Evolutionary conservation across 2,888 invertebrate species (phyloP).

Genomic region (Troglohyphantes excavatus): DNA sequence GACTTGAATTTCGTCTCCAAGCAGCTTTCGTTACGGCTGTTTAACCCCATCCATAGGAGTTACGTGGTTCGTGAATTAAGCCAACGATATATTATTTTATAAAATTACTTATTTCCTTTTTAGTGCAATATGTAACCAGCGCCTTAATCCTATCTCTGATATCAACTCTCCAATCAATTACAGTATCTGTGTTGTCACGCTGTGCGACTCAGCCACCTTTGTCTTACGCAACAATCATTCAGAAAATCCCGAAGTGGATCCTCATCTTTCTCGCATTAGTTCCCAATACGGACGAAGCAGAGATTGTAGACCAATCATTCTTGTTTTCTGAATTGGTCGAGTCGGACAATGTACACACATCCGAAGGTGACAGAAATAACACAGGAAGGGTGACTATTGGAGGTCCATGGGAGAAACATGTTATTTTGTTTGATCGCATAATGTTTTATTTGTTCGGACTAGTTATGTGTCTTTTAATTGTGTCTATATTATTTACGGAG

Average conservation of each 20-base stretch:
- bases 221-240: background rate
- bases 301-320: background rate
- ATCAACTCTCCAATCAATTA: background rate
- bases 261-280: background rate
- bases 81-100: too few relatives aligned
- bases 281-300: background rate
- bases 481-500: slow-evolving; percentile 25
- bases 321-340: slow-evolving; percentile 22
- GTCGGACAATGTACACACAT: background rate
- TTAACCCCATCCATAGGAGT: too few relatives aligned
- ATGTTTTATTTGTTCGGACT: slow-evolving; percentile 23
- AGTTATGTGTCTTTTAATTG: slow-evolving; percentile 7
- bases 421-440: slow-evolving; percentile 20
- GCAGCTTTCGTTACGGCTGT: too few relatives aligned
- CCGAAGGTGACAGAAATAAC: background rate
- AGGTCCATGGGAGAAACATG: slow-evolving; percentile 11
- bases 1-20: too few relatives aligned
- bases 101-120: too few relatives aligned
- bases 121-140: slow-evolving; percentile 23
- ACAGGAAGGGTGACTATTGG: too few relatives aligned
- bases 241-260: slow-evolving; percentile 25
- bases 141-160: background rate
- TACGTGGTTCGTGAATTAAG: too few relatives aligned
- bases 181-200: background rate
- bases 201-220: slow-evolving; percentile 17